Evolutionary conservation across 2,797 vertebrate genomes (phyloP).

Genomic region (Dromococcyx pavoninus): DNA sequence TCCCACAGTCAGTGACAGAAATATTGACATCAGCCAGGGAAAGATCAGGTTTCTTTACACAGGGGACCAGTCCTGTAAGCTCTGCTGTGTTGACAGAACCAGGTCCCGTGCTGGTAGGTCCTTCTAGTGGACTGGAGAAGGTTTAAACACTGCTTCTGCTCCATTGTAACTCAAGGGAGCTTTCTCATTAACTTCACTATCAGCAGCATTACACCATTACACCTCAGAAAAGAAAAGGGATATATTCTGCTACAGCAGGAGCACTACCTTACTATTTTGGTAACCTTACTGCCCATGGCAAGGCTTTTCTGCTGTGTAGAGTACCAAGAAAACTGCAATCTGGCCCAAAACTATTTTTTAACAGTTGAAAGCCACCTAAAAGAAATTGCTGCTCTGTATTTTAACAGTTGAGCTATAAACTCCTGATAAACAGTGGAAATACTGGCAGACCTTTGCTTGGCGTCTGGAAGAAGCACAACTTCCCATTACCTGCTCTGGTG

Average conservation of each 20-base stretch:
- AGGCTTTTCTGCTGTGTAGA: neutral
- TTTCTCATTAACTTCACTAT: neutral
- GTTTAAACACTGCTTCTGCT: neutral
- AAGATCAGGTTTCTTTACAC: constrained; percentile 53
- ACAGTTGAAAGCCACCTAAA: neutral
- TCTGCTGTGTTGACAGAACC: constrained; percentile 49
- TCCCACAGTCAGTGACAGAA: constrained; percentile 58
- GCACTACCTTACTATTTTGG: neutral
- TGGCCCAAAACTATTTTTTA: neutral
- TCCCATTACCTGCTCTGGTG: constrained; percentile 49
- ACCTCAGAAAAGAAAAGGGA: neutral
- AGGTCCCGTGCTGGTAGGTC: constrained; percentile 41
- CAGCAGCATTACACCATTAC: neutral
- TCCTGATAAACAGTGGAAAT: neutral
- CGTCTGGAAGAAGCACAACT: neutral
- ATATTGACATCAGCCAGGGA: constrained; percentile 53
- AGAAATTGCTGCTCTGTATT: neutral
- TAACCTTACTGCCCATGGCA: neutral
- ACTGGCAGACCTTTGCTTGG: constrained; percentile 9
- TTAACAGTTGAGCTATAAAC: constrained; percentile 46
- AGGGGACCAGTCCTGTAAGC: constrained; percentile 49
- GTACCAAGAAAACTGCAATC: neutral
- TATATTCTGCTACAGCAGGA: neutral
- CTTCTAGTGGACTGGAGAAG: constrained; percentile 17
- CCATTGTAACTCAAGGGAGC: neutral